Evolutionary conservation across 1,140 invertebrate genomes (phyloP), one percentile per base, ranked within the genome.

Genomic region (Eurytemora carolleeae): DNA sequence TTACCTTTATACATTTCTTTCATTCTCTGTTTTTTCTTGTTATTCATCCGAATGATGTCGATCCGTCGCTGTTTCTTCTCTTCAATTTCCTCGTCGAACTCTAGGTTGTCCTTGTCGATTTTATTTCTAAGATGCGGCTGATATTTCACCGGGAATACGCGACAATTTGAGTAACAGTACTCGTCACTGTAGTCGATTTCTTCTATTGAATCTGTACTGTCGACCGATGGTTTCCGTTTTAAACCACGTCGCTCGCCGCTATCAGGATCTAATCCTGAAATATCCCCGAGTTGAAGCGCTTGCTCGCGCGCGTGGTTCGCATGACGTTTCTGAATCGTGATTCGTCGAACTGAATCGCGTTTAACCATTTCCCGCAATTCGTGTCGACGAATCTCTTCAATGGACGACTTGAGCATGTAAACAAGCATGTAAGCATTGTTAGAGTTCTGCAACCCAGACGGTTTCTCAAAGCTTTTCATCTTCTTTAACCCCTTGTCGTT

Each of bases 361-460:
- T 24, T 25, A 19, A 24, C 23, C 26, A 22, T 22, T 31, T 25
- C 22, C n/a, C 15, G 22, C 19, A 22, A n/a, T 24, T 59, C 22
- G 23, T n/a, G 2, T 25, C n/a, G 23, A 18, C 58, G 19, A 22
- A 19, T 22, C 19, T 59, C 23, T n/a, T 59, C 22, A 24, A 59
- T 19, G n/a, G 58, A 18, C 3, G 16, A 18, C 3, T 24, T 16
- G 1, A 24, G 65, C 57, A 73, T 76, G 67, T 82, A 82, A 1
- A 82, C 80, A 62, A 82, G 71, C 80, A 82, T 82, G 65, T 82
- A 83, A 2, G 80, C 80, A 66, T 79, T 80, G 53, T 70, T 71
- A 16, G 75, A 76, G 7, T 69, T 65, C 64, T 75, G 71, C 56
- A 61, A 65, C 21, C 74, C 74, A 44, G 31, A n/a, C 44, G 24